These are phyloP conservation scores for Chrysotoxum bicinctum DNA, from an alignment of 2,888 invertebrate species.

Conservation along the genomic window DNA sequence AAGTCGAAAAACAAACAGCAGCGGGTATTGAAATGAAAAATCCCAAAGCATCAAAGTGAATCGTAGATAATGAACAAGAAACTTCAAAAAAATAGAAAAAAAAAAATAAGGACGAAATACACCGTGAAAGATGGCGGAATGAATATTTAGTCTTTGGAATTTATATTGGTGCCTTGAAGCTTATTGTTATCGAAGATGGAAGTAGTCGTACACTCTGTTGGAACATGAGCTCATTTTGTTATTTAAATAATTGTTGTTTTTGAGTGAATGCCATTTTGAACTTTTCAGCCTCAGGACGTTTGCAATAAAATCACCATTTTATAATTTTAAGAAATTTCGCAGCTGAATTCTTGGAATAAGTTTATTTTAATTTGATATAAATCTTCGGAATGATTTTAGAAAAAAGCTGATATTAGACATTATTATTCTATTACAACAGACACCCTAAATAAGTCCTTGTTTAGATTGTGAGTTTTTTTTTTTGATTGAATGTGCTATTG, in stretches of 20 bases:
- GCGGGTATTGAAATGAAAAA: slow-evolving; percentile 46
- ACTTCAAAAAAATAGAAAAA: background rate
- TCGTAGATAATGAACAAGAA: slow-evolving; percentile 11
- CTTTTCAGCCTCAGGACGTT: background rate
- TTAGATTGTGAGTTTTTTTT: too few relatives aligned
- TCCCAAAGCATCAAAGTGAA: slow-evolving; percentile 11
- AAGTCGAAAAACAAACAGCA: slow-evolving; percentile 37
- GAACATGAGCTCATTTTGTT: background rate
- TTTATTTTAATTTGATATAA: background rate
- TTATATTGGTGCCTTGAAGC: background rate
- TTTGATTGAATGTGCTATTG: too few relatives aligned
- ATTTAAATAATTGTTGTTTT: slow-evolving; percentile 16
- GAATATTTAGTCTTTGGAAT: slow-evolving; percentile 21
- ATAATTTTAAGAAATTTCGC: background rate
- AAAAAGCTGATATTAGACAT: too few relatives aligned
- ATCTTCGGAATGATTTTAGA: too few relatives aligned
- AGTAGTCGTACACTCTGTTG: background rate
- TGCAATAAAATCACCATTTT: background rate
- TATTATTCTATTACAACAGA: too few relatives aligned
- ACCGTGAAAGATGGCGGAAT: background rate
- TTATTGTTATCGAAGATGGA: slow-evolving; percentile 5
- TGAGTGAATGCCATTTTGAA: background rate
- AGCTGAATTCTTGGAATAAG: background rate
- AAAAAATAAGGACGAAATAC: background rate
- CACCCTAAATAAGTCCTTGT: too few relatives aligned